Evolutionary conservation across 92 coral and sea anemone species (phyloP).

Genomic region (Hydrozoanthus gracilis): DNA sequence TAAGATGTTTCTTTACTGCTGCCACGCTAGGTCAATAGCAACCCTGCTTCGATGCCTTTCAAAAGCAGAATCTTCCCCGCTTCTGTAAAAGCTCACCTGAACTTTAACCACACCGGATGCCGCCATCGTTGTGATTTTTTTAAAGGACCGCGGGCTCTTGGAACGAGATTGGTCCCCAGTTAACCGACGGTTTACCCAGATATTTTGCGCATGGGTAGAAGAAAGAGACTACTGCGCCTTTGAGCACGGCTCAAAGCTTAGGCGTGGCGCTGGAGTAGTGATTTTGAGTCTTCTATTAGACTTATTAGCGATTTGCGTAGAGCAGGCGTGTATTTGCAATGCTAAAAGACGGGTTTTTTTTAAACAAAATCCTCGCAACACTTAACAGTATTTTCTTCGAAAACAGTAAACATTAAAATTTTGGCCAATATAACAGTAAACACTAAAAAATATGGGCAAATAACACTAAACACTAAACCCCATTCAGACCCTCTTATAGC

Average conservation of each 20-base stretch:
- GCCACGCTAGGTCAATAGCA: neutral
- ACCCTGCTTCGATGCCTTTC: no score
- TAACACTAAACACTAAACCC: no score
- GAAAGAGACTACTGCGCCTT: neutral
- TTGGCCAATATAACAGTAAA: no score
- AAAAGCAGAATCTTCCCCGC: slow-evolving; percentile 30
- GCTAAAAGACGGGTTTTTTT: neutral
- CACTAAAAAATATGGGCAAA: no score
- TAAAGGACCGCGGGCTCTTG: neutral
- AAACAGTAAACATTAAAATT: no score
- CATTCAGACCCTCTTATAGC: neutral
- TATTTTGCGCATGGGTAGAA: neutral
- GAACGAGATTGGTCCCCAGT: neutral
- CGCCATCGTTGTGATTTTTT: neutral
- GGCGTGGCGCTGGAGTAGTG: neutral
- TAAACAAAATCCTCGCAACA: neutral
- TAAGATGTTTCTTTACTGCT: slow-evolving; percentile 37
- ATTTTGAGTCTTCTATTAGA: no score
- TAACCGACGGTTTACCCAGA: neutral
- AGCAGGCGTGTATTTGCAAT: no score
- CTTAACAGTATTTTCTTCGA: no score
- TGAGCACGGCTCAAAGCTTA: slow-evolving; percentile 9
- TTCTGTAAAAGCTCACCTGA: slow-evolving; percentile 13
- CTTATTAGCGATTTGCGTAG: no score
- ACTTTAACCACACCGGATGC: no score